phyloP scores from a whole-genome alignment of 2,797 vertebrate genomes.

The Fringilla coelebs region DNA sequence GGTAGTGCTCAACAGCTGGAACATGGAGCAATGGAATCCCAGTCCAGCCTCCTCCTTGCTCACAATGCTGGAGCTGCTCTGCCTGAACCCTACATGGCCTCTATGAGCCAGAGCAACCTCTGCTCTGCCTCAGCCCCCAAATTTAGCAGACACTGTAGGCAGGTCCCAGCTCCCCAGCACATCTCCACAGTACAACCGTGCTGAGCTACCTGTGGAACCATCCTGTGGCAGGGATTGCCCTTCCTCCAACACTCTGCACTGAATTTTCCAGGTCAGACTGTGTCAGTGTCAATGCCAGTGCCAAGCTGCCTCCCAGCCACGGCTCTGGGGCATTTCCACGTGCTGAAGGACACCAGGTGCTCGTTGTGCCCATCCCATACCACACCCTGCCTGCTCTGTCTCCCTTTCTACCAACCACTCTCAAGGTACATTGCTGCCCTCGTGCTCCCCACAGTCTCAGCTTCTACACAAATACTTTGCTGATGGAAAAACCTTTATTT shows the following conservation, averaged over 20 bases:
- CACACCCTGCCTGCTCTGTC: background rate
- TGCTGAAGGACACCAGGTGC: accelerated
- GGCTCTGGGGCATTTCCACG: accelerated
- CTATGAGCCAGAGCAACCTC: background rate
- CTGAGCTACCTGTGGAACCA: background rate
- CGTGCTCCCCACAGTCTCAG: background rate
- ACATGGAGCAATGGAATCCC: accelerated
- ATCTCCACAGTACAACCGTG: accelerated
- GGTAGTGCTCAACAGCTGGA: background rate
- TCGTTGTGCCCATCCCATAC: accelerated
- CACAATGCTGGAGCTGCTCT: background rate
- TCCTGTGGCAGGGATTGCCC: accelerated
- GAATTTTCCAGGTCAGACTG: background rate
- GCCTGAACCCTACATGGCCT: accelerated
- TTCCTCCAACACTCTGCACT: background rate
- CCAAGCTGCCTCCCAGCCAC: background rate
- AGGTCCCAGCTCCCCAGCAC: too few species aligned
- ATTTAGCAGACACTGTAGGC: background rate
- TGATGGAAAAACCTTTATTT: conserved; percentile 26
- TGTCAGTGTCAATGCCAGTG: background rate
- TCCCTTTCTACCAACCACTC: background rate
- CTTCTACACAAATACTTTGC: background rate
- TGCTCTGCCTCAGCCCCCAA: background rate
- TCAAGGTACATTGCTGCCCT: background rate
- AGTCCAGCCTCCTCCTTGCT: background rate